phyloP scores from a whole-genome alignment of 2,797 vertebrate species.

The Acropternis orthonyx region DNA sequence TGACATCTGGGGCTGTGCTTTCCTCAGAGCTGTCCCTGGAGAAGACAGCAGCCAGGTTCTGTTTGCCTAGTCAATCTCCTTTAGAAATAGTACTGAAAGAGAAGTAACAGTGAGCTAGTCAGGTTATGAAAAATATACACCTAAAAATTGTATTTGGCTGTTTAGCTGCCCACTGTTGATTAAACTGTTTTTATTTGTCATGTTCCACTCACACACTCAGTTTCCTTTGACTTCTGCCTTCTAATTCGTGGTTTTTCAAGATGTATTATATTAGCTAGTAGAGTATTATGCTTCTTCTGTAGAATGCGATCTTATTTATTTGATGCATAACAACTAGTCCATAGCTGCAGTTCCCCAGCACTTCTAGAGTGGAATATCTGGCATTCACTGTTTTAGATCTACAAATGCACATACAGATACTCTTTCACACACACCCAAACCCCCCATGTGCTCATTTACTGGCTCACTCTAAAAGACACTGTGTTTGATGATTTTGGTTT shows the following conservation, averaged over 20 bases:
- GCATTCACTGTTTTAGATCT: not conserved
- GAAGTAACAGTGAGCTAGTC: not conserved
- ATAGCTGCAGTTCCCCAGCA: not conserved
- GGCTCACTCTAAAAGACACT: not conserved
- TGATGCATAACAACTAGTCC: not conserved
- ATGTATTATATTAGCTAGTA: not conserved
- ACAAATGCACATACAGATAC: not conserved
- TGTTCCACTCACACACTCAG: not conserved
- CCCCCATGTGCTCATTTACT: rapidly evolving
- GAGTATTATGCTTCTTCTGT: not conserved
- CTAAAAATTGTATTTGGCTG: not conserved
- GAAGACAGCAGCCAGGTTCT: not conserved
- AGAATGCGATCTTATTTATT: not conserved
- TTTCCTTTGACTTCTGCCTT: not conserved
- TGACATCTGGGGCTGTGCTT: not conserved
- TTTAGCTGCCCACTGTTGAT: not conserved
- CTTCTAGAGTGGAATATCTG: not conserved
- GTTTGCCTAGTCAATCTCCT: not conserved
- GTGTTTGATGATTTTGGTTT: not conserved
- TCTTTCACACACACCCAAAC: not conserved
- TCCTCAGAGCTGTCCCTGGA: not conserved
- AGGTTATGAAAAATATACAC: not conserved
- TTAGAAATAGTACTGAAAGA: not conserved
- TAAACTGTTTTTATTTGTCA: not conserved
- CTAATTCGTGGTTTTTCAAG: not conserved